phyloP scores from a whole-genome alignment of 2,797 vertebrate species.

The Acanthopagrus latus region DNA sequence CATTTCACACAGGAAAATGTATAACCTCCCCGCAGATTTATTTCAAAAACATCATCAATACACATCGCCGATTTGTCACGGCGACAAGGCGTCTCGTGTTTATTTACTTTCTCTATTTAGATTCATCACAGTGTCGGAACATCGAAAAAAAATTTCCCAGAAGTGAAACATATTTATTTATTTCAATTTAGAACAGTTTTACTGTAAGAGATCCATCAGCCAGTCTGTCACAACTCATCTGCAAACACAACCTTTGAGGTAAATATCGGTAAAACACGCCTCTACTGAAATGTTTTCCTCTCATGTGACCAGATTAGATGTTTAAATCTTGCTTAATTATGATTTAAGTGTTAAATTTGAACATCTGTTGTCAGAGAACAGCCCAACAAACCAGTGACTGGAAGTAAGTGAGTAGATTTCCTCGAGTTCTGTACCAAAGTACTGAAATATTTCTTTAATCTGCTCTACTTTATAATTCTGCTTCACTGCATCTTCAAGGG shows the following conservation, averaged over 20 bases:
- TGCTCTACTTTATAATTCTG: too few species aligned
- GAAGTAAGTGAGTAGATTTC: too few species aligned
- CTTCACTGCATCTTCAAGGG: too few species aligned
- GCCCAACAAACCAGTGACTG: too few species aligned
- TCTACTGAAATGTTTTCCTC: neutral
- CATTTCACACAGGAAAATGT: conserved; percentile 62
- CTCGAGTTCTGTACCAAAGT: too few species aligned
- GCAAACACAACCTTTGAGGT: neutral
- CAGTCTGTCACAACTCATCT: neutral
- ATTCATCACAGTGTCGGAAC: conserved; percentile 47
- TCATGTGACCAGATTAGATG: neutral
- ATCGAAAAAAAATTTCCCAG: neutral
- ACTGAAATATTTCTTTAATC: too few species aligned
- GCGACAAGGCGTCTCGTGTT: conserved; percentile 35
- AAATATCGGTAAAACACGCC: neutral
- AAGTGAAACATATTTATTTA: neutral
- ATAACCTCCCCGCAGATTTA: conserved; percentile 13
- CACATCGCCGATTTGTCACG: conserved; percentile 36
- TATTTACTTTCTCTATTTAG: conserved; percentile 43
- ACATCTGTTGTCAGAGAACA: too few species aligned
- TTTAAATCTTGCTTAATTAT: neutral
- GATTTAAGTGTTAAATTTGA: too few species aligned
- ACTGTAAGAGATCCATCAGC: conserved; percentile 2
- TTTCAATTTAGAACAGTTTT: neutral
- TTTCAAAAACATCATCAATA: conserved; percentile 41